Base-by-base conservation (phyloP, 2,888 invertebrate species). In the Meliscaeva auricollis region DNA sequence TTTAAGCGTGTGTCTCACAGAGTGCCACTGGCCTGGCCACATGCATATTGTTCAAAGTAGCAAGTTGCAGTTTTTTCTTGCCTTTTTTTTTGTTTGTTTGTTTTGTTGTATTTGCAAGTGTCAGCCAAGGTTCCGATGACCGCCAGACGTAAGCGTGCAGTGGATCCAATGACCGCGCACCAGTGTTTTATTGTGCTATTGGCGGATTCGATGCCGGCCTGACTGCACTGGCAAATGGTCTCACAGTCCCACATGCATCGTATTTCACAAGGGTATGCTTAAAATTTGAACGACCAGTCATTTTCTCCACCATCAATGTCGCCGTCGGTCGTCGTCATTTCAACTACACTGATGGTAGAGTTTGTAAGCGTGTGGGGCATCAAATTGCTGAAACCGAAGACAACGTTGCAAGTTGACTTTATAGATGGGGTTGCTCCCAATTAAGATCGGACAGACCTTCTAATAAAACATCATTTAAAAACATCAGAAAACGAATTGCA, bases 81-180 rank as follows among this genome's bases (percentile, higher is more conserved):
- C 7, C 11, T 38, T 38, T 7, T 38, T 38, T 38, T 38, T 38
- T 9, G 3, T 38, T 38, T 38, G 35, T 8, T 6, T 35, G 9
- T 8, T 35, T 35, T 3, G 35, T 35, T 35, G 35, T 32, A n/a
- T 41, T 41, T 13, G 38, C 17, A 6, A 13, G 9, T 32, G 26
- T 64, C 64, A 64, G 13, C 64, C 69, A 75, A 66, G 75, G 76
- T 76, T 84, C 68, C 68, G 76, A 72, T 79, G 75, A 80, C 79
- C 74, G 79, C 75, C 75, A 84, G 84, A 84, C 84, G 48, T 77
- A 77, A 82, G 77, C 72, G 73, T 82, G 77, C 82, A 82, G 26
- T 66, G 79, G 83, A 79, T 85, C 80, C 76, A 66, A 80, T 84
- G 72, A 80, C 84, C 72, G 35, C 15, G 0, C 20, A 3, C 2